Conservation (phyloP, 2,113 vertebrate genomes). For the Enhydra lutris region DNA sequence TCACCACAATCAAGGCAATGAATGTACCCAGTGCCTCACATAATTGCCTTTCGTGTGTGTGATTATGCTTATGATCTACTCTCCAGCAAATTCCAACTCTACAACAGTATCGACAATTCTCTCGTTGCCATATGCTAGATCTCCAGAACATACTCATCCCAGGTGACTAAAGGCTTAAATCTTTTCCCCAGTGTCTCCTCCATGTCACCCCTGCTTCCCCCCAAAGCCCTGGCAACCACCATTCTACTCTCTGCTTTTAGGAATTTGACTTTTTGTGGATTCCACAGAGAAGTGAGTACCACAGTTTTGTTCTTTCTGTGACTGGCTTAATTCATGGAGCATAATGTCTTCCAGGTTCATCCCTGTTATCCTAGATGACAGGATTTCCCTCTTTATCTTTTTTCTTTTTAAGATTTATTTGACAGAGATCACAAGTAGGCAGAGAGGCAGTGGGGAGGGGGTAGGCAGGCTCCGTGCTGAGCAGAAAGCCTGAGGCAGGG, state of each 20-base stretch:
- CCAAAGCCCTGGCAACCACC: neutral
- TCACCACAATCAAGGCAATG: neutral
- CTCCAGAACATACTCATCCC: neutral
- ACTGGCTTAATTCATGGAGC: neutral
- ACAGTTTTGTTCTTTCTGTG: neutral
- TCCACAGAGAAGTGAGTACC: neutral
- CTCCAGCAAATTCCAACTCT: neutral
- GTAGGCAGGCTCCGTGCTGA: too few relatives aligned
- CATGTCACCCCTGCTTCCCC: neutral
- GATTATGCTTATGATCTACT: too few relatives aligned
- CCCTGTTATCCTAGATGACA: neutral
- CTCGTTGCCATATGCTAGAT: neutral
- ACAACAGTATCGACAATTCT: neutral
- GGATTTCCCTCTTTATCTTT: neutral
- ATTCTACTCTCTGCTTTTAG: neutral
- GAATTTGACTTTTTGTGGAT: neutral
- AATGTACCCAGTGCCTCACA: neutral
- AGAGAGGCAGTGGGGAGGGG: too few relatives aligned
- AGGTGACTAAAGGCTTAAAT: neutral
- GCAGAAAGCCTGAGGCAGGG: too few relatives aligned
- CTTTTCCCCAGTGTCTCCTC: neutral
- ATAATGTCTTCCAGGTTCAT: neutral
- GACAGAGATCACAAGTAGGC: too few relatives aligned
- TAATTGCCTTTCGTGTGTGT: neutral
- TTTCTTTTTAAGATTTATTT: too few relatives aligned